Conservation (phyloP, 2,797 vertebrate species). For the Valencia hispanica region DNA sequence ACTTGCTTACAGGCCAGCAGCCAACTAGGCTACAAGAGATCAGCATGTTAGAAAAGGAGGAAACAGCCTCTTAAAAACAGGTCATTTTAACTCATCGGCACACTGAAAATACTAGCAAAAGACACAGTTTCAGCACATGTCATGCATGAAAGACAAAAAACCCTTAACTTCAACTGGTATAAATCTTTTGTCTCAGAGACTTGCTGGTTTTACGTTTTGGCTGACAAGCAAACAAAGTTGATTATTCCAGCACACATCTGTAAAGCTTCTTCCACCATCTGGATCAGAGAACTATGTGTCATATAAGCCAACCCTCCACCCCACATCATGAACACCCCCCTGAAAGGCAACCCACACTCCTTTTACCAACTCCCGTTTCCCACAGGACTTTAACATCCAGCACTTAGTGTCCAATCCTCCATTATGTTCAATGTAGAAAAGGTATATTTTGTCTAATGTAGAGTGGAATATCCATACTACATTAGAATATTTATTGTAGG, state of each 20-base stretch:
- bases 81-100: not conserved
- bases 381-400: slow-evolving; percentile 50
- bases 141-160: slow-evolving; percentile 1
- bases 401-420: slow-evolving; percentile 34
- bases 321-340: slow-evolving; percentile 17
- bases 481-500: not conserved
- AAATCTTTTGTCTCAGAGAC: slow-evolving; percentile 37
- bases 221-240: slow-evolving; percentile 62
- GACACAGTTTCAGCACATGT: not conserved
- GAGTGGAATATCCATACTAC: not conserved
- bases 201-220: slow-evolving; percentile 54
- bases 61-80: not conserved
- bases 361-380: slow-evolving; percentile 34
- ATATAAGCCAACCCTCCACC: slow-evolving; percentile 19
- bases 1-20: not conserved
- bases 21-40: slow-evolving; percentile 2
- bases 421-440: not conserved
- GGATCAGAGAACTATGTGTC: slow-evolving; percentile 37
- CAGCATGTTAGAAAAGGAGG: not conserved
- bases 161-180: slow-evolving; percentile 10
- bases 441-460: not conserved
- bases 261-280: slow-evolving; percentile 57
- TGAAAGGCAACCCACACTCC: slow-evolving; percentile 53
- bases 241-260: slow-evolving; percentile 68
- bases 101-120: not conserved